Percentiles rank a stretch among this genome's conserved stretches.
phyloP scores from a whole-genome alignment of 1,140 invertebrate species.

The Pinna nobilis region DNA sequence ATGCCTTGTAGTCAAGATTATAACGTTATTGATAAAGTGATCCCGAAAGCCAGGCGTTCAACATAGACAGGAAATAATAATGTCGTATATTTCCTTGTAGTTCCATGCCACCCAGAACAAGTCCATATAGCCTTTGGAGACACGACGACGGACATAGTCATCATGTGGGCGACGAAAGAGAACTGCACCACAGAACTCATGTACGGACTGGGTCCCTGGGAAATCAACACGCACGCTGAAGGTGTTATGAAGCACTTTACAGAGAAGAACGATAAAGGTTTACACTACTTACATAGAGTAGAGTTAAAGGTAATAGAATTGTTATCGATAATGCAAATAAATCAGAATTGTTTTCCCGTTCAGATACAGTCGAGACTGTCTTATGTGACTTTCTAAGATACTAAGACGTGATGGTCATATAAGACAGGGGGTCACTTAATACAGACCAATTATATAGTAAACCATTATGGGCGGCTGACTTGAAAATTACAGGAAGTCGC shows the following conservation, averaged over 20 bases:
- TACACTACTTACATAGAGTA: conserved; percentile 48
- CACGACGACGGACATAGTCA: conserved; percentile 40
- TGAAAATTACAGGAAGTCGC: neutral
- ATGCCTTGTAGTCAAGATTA: too few relatives aligned
- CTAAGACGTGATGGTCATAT: neutral
- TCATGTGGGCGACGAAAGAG: conserved; percentile 56
- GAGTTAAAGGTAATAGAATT: conserved; percentile 39
- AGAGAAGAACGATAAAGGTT: conserved; percentile 24
- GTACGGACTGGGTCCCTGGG: conserved; percentile 48
- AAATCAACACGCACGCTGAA: neutral
- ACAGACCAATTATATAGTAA: too few relatives aligned
- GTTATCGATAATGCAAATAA: neutral
- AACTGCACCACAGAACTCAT: conserved; percentile 39
- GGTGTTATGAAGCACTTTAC: conserved; percentile 32
- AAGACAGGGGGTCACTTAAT: too few relatives aligned
- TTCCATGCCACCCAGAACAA: conserved; percentile 47
- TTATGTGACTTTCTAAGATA: neutral
- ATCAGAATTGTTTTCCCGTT: too few relatives aligned
- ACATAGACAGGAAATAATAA: neutral
- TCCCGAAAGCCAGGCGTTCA: too few relatives aligned
- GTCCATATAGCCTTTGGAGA: conserved; percentile 55
- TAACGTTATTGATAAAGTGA: too few relatives aligned
- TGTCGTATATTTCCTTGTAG: conserved; percentile 37
- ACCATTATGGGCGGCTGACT: too few relatives aligned
- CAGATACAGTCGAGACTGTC: too few relatives aligned